Evolutionary conservation across 2,113 vertebrate species (phyloP).

Genomic region (Burhinus oedicnemus): DNA sequence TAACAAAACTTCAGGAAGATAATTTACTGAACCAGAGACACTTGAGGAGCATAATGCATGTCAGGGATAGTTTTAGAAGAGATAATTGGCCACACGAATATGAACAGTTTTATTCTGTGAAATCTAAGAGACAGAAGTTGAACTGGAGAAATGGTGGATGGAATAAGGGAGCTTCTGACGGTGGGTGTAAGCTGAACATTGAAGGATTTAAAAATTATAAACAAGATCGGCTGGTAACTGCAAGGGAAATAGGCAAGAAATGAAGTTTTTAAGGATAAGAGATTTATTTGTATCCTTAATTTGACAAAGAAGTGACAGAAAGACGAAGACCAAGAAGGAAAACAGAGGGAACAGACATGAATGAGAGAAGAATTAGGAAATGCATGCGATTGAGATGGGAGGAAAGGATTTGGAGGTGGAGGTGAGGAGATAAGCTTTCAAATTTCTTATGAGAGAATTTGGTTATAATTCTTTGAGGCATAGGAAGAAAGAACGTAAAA

Average conservation of each 20-base stretch:
- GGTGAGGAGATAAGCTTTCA: background rate
- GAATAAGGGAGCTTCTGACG: background rate
- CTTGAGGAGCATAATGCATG: background rate
- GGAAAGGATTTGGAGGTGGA: background rate
- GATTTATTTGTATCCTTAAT: background rate
- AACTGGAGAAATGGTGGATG: background rate
- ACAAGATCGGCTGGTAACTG: background rate
- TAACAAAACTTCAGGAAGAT: background rate
- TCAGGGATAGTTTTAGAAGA: background rate
- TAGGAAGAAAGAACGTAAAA: background rate
- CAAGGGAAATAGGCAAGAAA: background rate
- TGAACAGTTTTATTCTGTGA: background rate
- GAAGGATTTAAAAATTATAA: background rate
- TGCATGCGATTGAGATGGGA: background rate
- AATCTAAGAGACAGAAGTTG: background rate
- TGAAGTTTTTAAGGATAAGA: background rate
- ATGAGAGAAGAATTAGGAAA: background rate
- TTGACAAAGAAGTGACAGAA: background rate
- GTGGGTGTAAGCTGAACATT: background rate
- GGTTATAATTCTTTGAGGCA: background rate
- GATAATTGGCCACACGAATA: background rate
- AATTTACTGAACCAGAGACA: background rate
- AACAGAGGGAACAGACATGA: background rate
- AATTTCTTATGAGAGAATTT: background rate
- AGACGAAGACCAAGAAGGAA: background rate